Conservation (phyloP, 2,797 vertebrate genomes). For the Acanthurus leucopareius region DNA sequence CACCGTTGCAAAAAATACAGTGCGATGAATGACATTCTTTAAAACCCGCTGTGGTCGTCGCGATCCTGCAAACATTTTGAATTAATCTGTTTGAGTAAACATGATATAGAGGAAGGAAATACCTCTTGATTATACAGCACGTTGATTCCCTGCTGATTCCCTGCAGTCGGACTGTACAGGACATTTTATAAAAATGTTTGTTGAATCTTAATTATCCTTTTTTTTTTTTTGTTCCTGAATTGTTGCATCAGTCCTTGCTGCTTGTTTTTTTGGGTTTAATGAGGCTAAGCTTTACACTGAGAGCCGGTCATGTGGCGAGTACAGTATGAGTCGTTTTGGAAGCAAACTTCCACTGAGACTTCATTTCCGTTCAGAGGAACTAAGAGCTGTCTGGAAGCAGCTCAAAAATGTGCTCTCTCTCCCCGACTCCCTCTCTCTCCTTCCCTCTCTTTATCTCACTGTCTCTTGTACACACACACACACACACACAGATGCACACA, state of each 20-base stretch:
- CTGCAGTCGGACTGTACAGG: not conserved
- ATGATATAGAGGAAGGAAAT: slow-evolving; percentile 39
- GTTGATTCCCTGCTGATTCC: slow-evolving; percentile 17
- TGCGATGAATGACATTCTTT: slow-evolving; percentile 25
- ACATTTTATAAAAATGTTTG: slow-evolving; percentile 17
- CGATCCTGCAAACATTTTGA: slow-evolving; percentile 24
- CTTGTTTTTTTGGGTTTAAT: slow-evolving; percentile 25
- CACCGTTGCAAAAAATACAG: slow-evolving; percentile 40
- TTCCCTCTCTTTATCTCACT: not conserved
- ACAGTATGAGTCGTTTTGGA: slow-evolving; percentile 52
- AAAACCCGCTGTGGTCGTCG: slow-evolving; percentile 22
- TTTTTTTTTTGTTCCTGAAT: not conserved
- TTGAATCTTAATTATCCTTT: not conserved
- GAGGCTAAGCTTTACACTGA: slow-evolving; percentile 39
- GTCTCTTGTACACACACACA: slow-evolving; percentile 14
- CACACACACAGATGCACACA: slow-evolving; percentile 33
- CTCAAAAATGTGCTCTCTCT: slow-evolving; percentile 67
- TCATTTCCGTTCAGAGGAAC: slow-evolving; percentile 76
- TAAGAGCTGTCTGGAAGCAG: slow-evolving; percentile 66
- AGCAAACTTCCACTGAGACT: slow-evolving; percentile 72
- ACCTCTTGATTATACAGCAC: slow-evolving; percentile 33
- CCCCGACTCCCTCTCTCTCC: slow-evolving; percentile 24
- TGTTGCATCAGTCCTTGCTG: not conserved
- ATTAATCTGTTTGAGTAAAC: slow-evolving; percentile 29
- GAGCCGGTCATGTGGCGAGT: slow-evolving; percentile 39